phyloP scores from a whole-genome alignment of 2,797 vertebrate genomes.

The Cyclopterus lumpus region DNA sequence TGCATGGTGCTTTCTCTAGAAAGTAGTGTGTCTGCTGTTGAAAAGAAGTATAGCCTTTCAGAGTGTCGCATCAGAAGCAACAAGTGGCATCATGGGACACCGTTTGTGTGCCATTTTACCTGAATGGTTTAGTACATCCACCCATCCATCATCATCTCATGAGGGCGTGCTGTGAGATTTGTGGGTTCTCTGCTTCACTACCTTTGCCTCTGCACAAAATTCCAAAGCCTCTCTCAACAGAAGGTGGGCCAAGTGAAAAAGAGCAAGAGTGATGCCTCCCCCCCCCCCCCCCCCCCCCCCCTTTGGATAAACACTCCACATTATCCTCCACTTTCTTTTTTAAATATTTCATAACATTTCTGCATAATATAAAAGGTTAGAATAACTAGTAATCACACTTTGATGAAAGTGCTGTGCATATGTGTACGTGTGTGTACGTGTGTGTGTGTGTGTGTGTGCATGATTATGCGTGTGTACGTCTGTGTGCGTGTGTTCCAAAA shows the following conservation, averaged over 20 bases:
- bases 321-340: conserved; percentile 50
- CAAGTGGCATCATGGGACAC: conserved; percentile 44
- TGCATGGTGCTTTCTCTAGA: not conserved
- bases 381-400: conserved; percentile 35
- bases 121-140: conserved; percentile 40
- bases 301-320: conserved; percentile 52
- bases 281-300: conserved; percentile 35
- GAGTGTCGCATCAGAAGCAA: conserved; percentile 21
- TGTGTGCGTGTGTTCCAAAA: conserved; percentile 12
- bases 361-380: conserved; percentile 59
- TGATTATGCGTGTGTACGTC: not conserved
- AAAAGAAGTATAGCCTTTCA: conserved; percentile 22
- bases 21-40: conserved; percentile 3
- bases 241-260: conserved; percentile 40
- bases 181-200: conserved; percentile 29
- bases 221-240: conserved; percentile 30
- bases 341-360: conserved; percentile 57
- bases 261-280: conserved; percentile 38
- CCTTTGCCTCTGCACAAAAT: conserved; percentile 34
- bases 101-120: conserved; percentile 36
- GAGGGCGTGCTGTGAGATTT: conserved; percentile 25
- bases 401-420: conserved; percentile 21
- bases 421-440: conserved; percentile 3
- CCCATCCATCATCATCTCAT: conserved; percentile 41
- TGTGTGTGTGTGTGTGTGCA: not conserved